These are phyloP conservation scores for Atherinosoma microstoma DNA, from an alignment of 2,797 vertebrate species.

Conservation along the genomic window DNA sequence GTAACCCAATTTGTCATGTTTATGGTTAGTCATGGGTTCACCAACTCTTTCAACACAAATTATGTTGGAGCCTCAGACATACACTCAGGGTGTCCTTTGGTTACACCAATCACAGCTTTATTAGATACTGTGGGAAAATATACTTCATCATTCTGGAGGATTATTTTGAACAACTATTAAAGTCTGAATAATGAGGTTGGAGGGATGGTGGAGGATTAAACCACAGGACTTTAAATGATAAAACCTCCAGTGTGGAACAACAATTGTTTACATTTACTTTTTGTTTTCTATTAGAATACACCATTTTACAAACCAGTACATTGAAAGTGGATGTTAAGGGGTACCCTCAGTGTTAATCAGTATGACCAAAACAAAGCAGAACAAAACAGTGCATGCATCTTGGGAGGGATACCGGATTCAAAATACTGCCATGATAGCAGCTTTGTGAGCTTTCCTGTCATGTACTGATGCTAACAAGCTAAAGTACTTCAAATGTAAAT, in stretches of 20 bases:
- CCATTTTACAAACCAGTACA: background rate
- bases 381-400: background rate
- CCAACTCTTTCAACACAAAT: conserved; percentile 24
- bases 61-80: background rate
- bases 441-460: background rate
- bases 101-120: background rate
- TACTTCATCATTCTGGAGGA: background rate
- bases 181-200: background rate
- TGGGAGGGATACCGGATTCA: background rate
- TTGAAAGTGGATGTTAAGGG: background rate
- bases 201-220: background rate
- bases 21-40: conserved; percentile 41
- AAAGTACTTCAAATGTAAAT: background rate
- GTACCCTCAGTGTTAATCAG: background rate
- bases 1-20: conserved; percentile 41
- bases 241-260: background rate
- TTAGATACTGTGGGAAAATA: background rate
- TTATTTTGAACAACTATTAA: background rate
- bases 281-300: background rate
- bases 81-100: background rate
- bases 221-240: background rate
- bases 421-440: background rate
- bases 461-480: background rate
- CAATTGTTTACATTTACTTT: background rate
- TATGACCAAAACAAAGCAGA: background rate